These are phyloP conservation scores for Leptarthrus brevirostris DNA, from an alignment of 2,888 invertebrate genomes.

Conservation along the genomic window DNA sequence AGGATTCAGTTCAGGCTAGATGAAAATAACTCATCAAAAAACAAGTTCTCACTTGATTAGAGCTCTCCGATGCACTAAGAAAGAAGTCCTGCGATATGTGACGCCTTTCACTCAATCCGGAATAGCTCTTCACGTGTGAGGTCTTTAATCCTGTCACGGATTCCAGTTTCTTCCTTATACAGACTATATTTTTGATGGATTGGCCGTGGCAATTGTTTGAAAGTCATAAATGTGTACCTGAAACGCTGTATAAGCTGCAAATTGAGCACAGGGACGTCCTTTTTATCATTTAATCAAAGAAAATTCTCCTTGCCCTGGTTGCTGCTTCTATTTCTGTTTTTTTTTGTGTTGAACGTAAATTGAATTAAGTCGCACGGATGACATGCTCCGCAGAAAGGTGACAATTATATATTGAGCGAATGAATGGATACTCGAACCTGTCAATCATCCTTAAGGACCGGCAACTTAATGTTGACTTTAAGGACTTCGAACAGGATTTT, in stretches of 20 bases:
- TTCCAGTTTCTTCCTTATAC: constrained; percentile 4
- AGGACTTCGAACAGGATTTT: background rate
- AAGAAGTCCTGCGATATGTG: background rate
- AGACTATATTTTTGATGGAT: constrained; percentile 35
- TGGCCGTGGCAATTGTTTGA: constrained; percentile 44
- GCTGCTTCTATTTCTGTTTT: constrained; percentile 14
- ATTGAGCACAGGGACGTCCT: constrained; percentile 15
- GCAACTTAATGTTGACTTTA: constrained; percentile 42
- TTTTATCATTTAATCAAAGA: constrained; percentile 24
- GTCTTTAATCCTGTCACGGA: constrained; percentile 36
- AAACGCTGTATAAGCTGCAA: constrained; percentile 5
- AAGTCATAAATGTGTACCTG: constrained; percentile 39
- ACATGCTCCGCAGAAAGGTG: constrained; percentile 41
- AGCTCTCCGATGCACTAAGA: background rate
- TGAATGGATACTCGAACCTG: constrained; percentile 44
- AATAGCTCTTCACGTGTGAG: constrained; percentile 9
- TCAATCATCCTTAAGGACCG: constrained; percentile 36
- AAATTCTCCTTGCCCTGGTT: constrained; percentile 16
- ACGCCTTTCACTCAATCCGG: background rate
- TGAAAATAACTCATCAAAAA: constrained; percentile 1
- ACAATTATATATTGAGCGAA: constrained; percentile 35
- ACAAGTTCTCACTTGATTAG: constrained; percentile 43
- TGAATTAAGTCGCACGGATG: constrained; percentile 34
- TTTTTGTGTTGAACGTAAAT: constrained; percentile 14
- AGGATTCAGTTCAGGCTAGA: background rate